A percentile compares a stretch with the other conserved stretches of the same genome.
These are phyloP conservation scores for Parnassius glacialis DNA, from an alignment of 2,888 invertebrate species.

Conservation along the genomic window DNA sequence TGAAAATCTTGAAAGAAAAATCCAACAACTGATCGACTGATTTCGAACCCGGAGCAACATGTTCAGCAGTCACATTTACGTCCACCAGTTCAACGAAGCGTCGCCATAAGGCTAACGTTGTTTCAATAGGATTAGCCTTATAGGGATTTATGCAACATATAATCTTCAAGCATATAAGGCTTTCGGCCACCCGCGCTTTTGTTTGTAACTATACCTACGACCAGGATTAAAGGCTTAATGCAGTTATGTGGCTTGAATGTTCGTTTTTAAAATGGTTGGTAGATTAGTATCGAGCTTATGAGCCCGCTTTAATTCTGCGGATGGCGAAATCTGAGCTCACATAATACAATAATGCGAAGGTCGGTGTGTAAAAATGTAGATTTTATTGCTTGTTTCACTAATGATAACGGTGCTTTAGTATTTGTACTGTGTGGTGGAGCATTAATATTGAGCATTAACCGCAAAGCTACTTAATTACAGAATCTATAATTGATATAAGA, in stretches of 20 bases:
- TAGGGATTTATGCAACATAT: neutral
- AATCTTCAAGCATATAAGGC: neutral
- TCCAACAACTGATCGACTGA: too few species aligned
- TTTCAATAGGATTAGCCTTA: neutral
- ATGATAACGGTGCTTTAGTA: neutral
- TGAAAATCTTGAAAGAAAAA: too few species aligned
- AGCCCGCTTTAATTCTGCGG: neutral
- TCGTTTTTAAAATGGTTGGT: slow-evolving; percentile 2
- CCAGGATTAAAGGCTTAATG: slow-evolving; percentile 2
- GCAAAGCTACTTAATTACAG: too few species aligned
- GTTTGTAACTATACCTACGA: neutral
- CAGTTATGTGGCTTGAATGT: neutral
- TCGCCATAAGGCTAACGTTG: too few species aligned
- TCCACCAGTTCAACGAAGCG: too few species aligned
- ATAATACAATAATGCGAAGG: slow-evolving; percentile 10
- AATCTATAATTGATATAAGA: too few species aligned
- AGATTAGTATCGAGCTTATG: slow-evolving; percentile 2
- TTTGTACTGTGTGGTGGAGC: too few species aligned
- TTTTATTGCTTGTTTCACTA: slow-evolving; percentile 7
- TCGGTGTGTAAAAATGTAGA: slow-evolving; percentile 2
- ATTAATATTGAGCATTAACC: too few species aligned
- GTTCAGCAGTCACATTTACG: too few species aligned
- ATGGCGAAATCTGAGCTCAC: slow-evolving; percentile 6
- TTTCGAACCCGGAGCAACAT: too few species aligned
- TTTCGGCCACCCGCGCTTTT: slow-evolving; percentile 3